Evolutionary conservation across 35 echinoderm and acorn worm species (phyloP), one percentile per base, ranked within the genome.

Genomic region (Chiridota heheva): DNA sequence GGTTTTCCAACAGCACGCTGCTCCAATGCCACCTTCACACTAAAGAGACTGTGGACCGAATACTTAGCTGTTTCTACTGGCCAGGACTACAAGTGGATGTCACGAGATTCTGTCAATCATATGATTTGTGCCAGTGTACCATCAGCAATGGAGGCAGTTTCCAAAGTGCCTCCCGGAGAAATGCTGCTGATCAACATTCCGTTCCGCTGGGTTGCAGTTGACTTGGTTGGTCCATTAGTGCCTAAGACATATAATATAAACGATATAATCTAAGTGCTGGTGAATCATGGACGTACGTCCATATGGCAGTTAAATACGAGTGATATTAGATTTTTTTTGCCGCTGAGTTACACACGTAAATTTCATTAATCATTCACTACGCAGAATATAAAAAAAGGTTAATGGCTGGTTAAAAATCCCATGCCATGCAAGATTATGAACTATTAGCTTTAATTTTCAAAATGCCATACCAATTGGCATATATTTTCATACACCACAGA

Each of bases 41-140:
- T 15, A 71, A 71, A 27, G 40, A 71, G 27, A 71, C 67, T 38
- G 6, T 16, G 32, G 67, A 71, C 30, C 32, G 39, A 42, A 30
- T 71, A 6, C 15, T 42, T 5, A 27, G 6, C 7, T 27, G 13
- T 7, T 71, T 71, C 39, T 71, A 38, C 40, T 71, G 67, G 67
- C 67, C 67, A 42, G 67, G 67, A 4, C 12, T 71, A 16, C 39
- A 71, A 10, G 39, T 4, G 12, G 72, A 63, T 30, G 27, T 76
- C 15, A 61, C 29, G 12, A 59, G 83, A 46, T 63, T 45, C 20
- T 84, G 80, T 84, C 10, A 36, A 15, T 85, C 81, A 63, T 90
- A 81, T 43, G 87, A 90, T 72, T 58, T 89, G 5, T 82, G 86
- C 40, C 86, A 89, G 48, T 37, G 78, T 45, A 89, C 86, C 7